These are phyloP conservation scores for Acanthacorydalis orientalis DNA, from an alignment of 2,888 invertebrate genomes.

Conservation along the genomic window DNA sequence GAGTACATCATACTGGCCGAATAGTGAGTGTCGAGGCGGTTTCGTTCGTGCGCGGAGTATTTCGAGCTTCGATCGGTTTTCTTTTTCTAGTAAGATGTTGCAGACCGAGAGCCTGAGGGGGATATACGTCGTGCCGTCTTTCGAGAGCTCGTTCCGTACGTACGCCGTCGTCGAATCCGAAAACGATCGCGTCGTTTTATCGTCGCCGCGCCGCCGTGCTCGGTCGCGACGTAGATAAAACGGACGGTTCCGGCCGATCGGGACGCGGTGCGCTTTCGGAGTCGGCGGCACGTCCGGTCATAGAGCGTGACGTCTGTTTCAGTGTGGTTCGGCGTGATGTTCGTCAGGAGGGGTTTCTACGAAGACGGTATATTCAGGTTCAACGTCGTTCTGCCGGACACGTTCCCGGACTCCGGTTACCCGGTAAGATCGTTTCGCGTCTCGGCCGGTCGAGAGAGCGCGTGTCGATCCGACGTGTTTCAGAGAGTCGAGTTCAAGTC, in stretches of 20 bases:
- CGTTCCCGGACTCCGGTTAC: slow-evolving; percentile 70
- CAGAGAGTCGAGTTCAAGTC: slow-evolving; percentile 73
- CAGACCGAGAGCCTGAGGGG: slow-evolving; percentile 74
- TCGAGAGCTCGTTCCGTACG: slow-evolving; percentile 65
- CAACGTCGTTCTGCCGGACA: slow-evolving; percentile 66
- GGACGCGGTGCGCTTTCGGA: too few relatives aligned
- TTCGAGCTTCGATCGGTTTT: neutral
- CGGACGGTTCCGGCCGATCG: too few relatives aligned
- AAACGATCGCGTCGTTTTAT: slow-evolving; percentile 6
- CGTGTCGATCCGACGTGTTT: too few relatives aligned
- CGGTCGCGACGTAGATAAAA: too few relatives aligned
- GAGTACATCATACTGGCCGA: slow-evolving; percentile 85
- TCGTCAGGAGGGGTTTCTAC: slow-evolving; percentile 75
- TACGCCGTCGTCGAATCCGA: slow-evolving; percentile 14
- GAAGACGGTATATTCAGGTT: slow-evolving; percentile 86
- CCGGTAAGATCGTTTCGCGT: slow-evolving; percentile 59
- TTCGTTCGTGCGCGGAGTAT: neutral
- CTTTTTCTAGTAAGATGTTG: slow-evolving; percentile 57
- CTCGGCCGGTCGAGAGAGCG: too few relatives aligned
- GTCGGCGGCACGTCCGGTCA: too few relatives aligned
- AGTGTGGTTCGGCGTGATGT: slow-evolving; percentile 88
- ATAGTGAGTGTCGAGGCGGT: slow-evolving; percentile 51
- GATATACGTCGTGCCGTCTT: slow-evolving; percentile 85
- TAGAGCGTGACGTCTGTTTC: too few relatives aligned
- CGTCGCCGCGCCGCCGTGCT: too few relatives aligned